A percentile compares a stretch with the other conserved stretches of the same genome.
These are phyloP conservation scores for Cricetomys ansorgei DNA, from an alignment of 2,113 vertebrate genomes.

Conservation along the genomic window DNA sequence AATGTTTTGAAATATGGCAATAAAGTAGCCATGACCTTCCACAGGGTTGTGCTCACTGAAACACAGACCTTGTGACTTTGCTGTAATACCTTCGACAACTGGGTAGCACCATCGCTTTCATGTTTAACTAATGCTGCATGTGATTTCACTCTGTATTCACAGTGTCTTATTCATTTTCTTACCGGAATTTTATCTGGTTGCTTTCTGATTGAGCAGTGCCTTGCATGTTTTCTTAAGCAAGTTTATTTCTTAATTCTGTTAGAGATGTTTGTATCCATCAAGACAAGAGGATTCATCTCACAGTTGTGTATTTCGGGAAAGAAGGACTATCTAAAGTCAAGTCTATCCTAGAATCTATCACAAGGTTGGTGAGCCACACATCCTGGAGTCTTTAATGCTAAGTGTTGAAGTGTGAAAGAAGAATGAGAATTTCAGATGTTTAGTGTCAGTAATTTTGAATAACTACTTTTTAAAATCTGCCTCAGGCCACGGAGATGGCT, in stretches of 20 bases:
- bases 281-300: slow-evolving; percentile 95
- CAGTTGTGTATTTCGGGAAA: slow-evolving; percentile 98
- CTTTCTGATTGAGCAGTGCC: slow-evolving; percentile 38
- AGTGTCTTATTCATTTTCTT: slow-evolving; percentile 8
- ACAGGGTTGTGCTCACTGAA: neutral
- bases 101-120: neutral
- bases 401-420: neutral
- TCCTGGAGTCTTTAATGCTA: slow-evolving; percentile 22
- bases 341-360: slow-evolving; percentile 91
- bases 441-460: slow-evolving; percentile 29
- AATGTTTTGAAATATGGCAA: slow-evolving; percentile 8
- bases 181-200: slow-evolving; percentile 15
- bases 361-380: slow-evolving; percentile 89
- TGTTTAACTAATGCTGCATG: neutral
- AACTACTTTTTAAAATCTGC: neutral
- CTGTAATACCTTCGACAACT: neutral
- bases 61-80: neutral
- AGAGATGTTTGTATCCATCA: slow-evolving; percentile 97
- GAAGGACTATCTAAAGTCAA: slow-evolving; percentile 93
- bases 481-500: neutral
- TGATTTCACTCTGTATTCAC: slow-evolving; percentile 13
- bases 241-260: slow-evolving; percentile 70
- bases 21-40: neutral
- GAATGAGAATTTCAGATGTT: slow-evolving; percentile 34
- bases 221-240: slow-evolving; percentile 61